Percentiles rank a stretch among this genome's conserved stretches.
Conservation (phyloP, 2,113 vertebrate species). For the Xenopus laevis region DNA sequence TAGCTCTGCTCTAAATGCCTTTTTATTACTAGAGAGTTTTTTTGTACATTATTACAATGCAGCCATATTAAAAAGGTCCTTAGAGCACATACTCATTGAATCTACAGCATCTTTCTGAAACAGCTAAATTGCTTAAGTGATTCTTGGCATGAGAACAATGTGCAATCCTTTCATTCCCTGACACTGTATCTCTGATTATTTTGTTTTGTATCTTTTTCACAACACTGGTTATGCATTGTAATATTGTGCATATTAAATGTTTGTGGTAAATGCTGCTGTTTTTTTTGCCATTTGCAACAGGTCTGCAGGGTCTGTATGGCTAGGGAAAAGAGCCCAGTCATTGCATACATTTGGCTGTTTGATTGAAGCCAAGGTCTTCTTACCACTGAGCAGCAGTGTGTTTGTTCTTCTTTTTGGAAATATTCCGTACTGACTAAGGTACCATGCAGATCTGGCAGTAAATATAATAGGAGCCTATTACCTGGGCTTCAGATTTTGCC, state of each 20-base stretch:
- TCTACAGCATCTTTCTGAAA: slow-evolving; percentile 50
- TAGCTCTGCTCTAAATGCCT: slow-evolving; percentile 51
- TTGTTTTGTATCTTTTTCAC: slow-evolving; percentile 34
- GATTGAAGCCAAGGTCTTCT: slow-evolving; percentile 23
- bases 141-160: slow-evolving; percentile 41
- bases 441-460: slow-evolving; percentile 11
- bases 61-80: slow-evolving; percentile 77
- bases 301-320: slow-evolving; percentile 41
- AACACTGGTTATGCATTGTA: background rate
- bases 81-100: slow-evolving; percentile 56
- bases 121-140: slow-evolving; percentile 43
- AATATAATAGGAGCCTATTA: background rate
- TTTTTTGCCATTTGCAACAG: slow-evolving; percentile 56
- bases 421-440: background rate
- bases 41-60: slow-evolving; percentile 68
- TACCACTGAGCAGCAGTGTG: slow-evolving; percentile 41
- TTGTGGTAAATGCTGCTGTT: background rate
- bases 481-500: background rate
- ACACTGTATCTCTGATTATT: background rate
- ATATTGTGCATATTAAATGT: no score
- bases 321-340: slow-evolving; percentile 20
- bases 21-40: slow-evolving; percentile 50
- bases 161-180: background rate
- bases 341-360: slow-evolving; percentile 25
- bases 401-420: slow-evolving; percentile 21